These are phyloP conservation scores for Crepidodera aurea DNA, from an alignment of 2,888 invertebrate species.

Conservation along the genomic window DNA sequence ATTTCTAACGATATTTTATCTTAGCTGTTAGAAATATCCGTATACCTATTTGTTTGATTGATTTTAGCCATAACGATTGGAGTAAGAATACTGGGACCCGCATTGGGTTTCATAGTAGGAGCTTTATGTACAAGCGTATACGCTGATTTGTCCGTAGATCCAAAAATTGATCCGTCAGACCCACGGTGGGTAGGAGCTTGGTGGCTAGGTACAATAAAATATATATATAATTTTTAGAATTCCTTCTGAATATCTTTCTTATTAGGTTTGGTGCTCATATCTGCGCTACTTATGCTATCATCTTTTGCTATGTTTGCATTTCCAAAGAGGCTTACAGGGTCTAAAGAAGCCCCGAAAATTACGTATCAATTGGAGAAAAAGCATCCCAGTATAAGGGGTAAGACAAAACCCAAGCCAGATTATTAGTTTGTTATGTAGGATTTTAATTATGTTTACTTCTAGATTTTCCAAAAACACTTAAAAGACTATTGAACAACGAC, in stretches of 20 bases:
- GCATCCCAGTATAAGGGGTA: slow-evolving; percentile 63
- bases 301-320: slow-evolving; percentile 92
- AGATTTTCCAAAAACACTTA: slow-evolving; percentile 82
- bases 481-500: slow-evolving; percentile 85
- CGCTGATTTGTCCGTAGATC: slow-evolving; percentile 78
- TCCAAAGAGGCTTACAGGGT: slow-evolving; percentile 75
- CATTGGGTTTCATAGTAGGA: slow-evolving; percentile 88
- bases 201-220: slow-evolving; percentile 95
- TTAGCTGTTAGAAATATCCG: background rate
- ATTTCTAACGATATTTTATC: background rate
- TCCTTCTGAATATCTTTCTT: slow-evolving; percentile 43
- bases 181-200: slow-evolving; percentile 96
- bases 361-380: slow-evolving; percentile 58
- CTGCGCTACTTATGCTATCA: slow-evolving; percentile 81
- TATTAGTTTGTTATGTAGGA: slow-evolving; percentile 19
- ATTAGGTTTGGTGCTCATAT: slow-evolving; percentile 83
- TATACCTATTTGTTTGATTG: background rate
- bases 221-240: background rate
- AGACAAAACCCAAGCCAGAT: background rate
- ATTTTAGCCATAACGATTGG: slow-evolving; percentile 88
- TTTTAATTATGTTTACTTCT: slow-evolving; percentile 39
- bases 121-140: slow-evolving; percentile 89
- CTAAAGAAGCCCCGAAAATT: slow-evolving; percentile 57
- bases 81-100: slow-evolving; percentile 89
- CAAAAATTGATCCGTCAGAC: slow-evolving; percentile 79